Conservation (phyloP, 2,888 invertebrate genomes). For the Colostygia pectinataria region DNA sequence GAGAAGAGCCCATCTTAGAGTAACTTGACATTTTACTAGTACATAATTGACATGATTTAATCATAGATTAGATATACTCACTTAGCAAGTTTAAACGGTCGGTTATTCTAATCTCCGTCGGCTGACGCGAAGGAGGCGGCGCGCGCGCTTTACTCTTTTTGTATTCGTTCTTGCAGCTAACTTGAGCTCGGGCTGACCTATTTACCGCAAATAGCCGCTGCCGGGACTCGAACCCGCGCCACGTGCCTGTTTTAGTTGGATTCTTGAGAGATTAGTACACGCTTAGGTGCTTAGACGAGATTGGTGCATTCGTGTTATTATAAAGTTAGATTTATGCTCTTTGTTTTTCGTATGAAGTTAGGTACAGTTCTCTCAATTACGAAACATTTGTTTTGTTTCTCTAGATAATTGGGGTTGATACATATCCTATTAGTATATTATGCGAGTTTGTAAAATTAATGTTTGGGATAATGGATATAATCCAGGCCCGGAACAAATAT, state of each 20-base stretch:
- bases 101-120: conserved; percentile 1
- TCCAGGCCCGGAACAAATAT: no score
- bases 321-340: background rate
- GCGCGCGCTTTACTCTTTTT: conserved; percentile 77
- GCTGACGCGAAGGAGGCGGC: conserved; percentile 35
- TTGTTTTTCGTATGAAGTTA: background rate
- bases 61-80: background rate
- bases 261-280: conserved; percentile 33
- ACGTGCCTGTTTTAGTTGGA: conserved; percentile 53
- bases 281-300: conserved; percentile 16
- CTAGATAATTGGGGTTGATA: no score
- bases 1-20: no score
- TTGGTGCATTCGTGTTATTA: conserved; percentile 7
- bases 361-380: no score
- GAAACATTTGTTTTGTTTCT: no score
- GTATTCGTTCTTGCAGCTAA: conserved; percentile 81
- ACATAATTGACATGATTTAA: no score
- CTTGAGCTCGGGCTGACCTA: conserved; percentile 78
- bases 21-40: no score
- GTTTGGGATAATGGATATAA: no score
- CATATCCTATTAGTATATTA: no score
- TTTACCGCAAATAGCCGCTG: conserved; percentile 78
- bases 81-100: conserved; percentile 5
- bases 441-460: no score
- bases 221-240: conserved; percentile 63